phyloP scores from a whole-genome alignment of 2,888 invertebrate genomes.

The Synergus itoensis region DNA sequence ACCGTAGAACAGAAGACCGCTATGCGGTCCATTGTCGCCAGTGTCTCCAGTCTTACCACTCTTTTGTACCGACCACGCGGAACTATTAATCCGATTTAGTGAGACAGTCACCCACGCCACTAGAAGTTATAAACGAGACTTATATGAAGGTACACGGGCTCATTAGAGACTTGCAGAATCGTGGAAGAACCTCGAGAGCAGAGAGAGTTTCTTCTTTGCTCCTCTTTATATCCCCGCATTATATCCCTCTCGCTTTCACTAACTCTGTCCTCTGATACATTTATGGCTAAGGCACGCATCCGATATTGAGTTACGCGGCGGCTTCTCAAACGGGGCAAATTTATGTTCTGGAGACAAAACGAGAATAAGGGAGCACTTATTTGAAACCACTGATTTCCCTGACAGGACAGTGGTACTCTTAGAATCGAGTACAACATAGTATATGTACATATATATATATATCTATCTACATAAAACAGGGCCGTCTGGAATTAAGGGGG shows the following conservation, averaged over 20 bases:
- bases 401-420: constrained; percentile 27
- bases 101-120: constrained; percentile 67
- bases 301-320: constrained; percentile 49
- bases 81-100: constrained; percentile 52
- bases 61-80: constrained; percentile 45
- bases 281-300: constrained; percentile 37
- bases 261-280: constrained; percentile 32
- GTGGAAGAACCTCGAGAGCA: constrained; percentile 25
- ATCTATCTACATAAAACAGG: too few species aligned
- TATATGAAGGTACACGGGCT: constrained; percentile 54
- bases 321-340: constrained; percentile 49
- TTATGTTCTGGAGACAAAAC: constrained; percentile 46
- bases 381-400: constrained; percentile 26
- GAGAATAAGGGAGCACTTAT: constrained; percentile 33
- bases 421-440: background rate
- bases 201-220: constrained; percentile 15
- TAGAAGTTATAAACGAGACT: constrained; percentile 46
- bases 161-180: constrained; percentile 62
- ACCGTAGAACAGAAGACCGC: constrained; percentile 22
- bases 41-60: constrained; percentile 43
- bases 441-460: too few species aligned
- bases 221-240: constrained; percentile 20
- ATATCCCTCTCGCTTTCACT: constrained; percentile 37
- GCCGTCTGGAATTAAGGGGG: background rate
- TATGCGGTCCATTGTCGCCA: constrained; percentile 43